A percentile compares a stretch with the other conserved stretches of the same genome.
phyloP scores from a whole-genome alignment of 2,888 invertebrate species.

The Dioctria rufipes region DNA sequence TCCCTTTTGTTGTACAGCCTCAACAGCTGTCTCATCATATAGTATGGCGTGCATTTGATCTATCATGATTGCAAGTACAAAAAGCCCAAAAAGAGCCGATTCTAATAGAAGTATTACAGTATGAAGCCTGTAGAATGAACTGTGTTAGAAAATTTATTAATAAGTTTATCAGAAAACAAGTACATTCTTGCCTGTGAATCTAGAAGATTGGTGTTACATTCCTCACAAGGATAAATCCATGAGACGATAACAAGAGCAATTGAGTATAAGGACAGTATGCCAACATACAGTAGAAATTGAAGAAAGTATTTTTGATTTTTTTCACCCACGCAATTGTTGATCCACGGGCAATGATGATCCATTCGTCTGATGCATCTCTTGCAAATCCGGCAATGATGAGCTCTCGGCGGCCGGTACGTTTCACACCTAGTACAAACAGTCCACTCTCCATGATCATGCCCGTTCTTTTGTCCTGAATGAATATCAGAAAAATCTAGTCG shows the following conservation, averaged over 20 bases:
- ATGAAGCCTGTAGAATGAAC: conserved; percentile 78
- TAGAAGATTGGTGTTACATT: conserved; percentile 77
- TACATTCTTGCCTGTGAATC: conserved; percentile 83
- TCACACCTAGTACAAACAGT: conserved; percentile 87
- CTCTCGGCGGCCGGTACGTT: conserved; percentile 86
- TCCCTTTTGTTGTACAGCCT: conserved; percentile 81
- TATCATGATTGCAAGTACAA: conserved; percentile 88
- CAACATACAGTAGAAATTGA: conserved; percentile 88
- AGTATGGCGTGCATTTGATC: conserved; percentile 89
- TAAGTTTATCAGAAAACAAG: background rate
- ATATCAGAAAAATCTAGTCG: conserved; percentile 86
- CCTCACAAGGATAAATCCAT: conserved; percentile 81
- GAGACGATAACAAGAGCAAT: conserved; percentile 80
- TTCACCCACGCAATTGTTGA: conserved; percentile 95
- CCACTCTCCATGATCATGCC: conserved; percentile 79
- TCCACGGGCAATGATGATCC: conserved; percentile 87
- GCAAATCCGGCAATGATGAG: conserved; percentile 91
- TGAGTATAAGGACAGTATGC: conserved; percentile 78
- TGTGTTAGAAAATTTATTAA: conserved; percentile 32
- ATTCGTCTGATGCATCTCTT: conserved; percentile 79
- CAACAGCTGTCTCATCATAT: conserved; percentile 87
- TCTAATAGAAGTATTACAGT: conserved; percentile 86
- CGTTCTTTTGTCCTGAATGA: conserved; percentile 75
- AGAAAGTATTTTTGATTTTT: conserved; percentile 93
- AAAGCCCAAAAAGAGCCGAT: conserved; percentile 88